Percentiles rank a stretch among this genome's conserved stretches.
Conservation (phyloP, 2,888 invertebrate species). For the Drosophila prolongata region DNA sequence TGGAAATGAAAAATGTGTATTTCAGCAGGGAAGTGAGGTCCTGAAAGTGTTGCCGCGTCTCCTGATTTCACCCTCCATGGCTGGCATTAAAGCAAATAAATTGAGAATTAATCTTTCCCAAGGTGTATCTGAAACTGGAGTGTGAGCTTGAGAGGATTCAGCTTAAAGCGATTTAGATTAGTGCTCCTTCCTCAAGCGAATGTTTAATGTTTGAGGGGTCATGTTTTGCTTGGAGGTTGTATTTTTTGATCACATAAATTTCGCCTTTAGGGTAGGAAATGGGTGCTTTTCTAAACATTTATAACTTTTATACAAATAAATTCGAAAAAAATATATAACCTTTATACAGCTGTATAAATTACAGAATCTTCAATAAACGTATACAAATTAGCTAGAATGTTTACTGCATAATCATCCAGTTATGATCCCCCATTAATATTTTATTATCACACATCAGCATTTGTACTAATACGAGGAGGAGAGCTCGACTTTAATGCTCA, state of each 20-base stretch:
- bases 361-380: too few relatives aligned
- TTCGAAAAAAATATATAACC: too few relatives aligned
- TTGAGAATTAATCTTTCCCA: slow-evolving; percentile 78
- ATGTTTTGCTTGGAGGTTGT: background rate
- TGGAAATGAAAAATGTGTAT: slow-evolving; percentile 59
- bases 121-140: slow-evolving; percentile 45
- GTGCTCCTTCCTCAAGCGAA: background rate
- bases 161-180: slow-evolving; percentile 61
- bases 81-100: slow-evolving; percentile 75
- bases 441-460: slow-evolving; percentile 25
- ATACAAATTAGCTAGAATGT: slow-evolving; percentile 1
- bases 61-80: slow-evolving; percentile 22
- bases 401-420: slow-evolving; percentile 3
- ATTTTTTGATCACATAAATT: background rate
- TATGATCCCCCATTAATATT: slow-evolving; percentile 16
- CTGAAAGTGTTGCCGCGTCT: slow-evolving; percentile 53
- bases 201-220: background rate
- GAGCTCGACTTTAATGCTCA: slow-evolving; percentile 39
- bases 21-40: slow-evolving; percentile 8
- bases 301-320: too few relatives aligned
- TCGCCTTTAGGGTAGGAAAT: background rate
- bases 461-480: slow-evolving; percentile 20
- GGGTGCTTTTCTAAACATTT: too few relatives aligned
- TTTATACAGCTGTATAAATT: background rate
- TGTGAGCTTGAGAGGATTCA: slow-evolving; percentile 16